Base-by-base conservation (phyloP, 2,113 vertebrate species). In the Noctilio leporinus region DNA sequence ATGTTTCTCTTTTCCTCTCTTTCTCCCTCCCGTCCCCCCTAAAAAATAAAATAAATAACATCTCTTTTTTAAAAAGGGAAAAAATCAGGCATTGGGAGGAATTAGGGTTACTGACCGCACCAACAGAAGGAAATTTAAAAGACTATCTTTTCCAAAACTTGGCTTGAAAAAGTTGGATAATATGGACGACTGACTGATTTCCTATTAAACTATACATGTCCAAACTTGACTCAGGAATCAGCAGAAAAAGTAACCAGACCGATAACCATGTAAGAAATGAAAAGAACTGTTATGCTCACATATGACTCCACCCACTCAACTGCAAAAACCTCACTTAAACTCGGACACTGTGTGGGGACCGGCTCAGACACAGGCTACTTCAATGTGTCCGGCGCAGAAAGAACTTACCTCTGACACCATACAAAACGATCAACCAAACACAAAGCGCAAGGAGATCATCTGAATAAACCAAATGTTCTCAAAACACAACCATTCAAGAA, bases 261-360 rank as follows among this genome's bases (percentile, higher is more conserved):
- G 26, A 73, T 2, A 28, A 55, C 26, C 5, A 15, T 0, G 1
- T 38, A 40, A 75, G 40, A 55, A 55, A 75, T 30, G 73, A 6
- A 14, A 24, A 49, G 26, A 40, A 3, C 20, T 26, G 16, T 53
- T 43, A 49, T 17, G n/a, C n/a, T n/a, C n/a, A n/a, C n/a, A 59
- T 4, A 10, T 2, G 19, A 30, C 28, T 62, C 30, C n/a, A 62
- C 38, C 5, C 8, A 20, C 57, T 38, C 57, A 14, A 38, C 38
- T 3, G 28, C 3, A 15, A 43, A n/a, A 22, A 43, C 10, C 5
- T 2, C 12, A 16, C 17, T n/a, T 16, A 40, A 15, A 3, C 11
- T 16, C 59, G 76, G 65, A 64, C 10, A 26, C 33, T 59, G 45
- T 53, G 26, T 77, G 47, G 47, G 55, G 87, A 92, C 72, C 16